Conservation (phyloP, 2,797 vertebrate species). For the Crocodylus rhombifer region DNA sequence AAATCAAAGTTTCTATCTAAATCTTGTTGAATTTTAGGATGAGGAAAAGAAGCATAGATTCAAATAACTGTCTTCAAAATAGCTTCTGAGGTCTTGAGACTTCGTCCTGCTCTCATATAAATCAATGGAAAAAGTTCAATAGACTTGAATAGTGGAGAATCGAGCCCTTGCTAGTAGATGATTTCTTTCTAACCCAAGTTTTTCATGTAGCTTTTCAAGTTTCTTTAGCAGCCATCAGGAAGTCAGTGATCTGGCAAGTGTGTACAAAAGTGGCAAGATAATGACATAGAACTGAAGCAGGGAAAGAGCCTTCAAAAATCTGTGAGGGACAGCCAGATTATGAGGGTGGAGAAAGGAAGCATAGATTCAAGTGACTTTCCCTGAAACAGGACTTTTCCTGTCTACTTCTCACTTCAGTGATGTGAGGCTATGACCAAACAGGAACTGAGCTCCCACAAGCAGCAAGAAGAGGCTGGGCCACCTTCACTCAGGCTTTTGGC, state of each 20-base stretch:
- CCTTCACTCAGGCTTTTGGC: neutral
- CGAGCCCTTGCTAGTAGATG: neutral
- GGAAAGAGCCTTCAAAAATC: neutral
- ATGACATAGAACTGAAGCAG: neutral
- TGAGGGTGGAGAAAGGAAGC: neutral
- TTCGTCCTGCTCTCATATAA: neutral
- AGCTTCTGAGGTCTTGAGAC: neutral
- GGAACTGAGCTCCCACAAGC: rapidly evolving
- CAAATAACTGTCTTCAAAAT: neutral
- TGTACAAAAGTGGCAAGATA: neutral
- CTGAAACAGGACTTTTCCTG: neutral
- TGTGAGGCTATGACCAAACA: rapidly evolving
- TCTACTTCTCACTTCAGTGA: rapidly evolving
- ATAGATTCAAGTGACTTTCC: neutral
- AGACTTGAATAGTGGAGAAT: rapidly evolving
- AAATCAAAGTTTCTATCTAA: neutral
- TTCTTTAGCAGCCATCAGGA: neutral
- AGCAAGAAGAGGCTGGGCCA: neutral
- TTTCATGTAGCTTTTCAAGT: rapidly evolving
- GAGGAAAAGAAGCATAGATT: neutral
- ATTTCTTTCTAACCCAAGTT: neutral
- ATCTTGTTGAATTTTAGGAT: neutral
- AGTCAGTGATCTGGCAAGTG: rapidly evolving
- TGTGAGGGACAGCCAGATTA: neutral
- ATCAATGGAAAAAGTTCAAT: neutral